Percentiles rank a stretch among this genome's conserved stretches.
phyloP scores from a whole-genome alignment of 2,888 invertebrate species.

The Netelia inedita region DNA sequence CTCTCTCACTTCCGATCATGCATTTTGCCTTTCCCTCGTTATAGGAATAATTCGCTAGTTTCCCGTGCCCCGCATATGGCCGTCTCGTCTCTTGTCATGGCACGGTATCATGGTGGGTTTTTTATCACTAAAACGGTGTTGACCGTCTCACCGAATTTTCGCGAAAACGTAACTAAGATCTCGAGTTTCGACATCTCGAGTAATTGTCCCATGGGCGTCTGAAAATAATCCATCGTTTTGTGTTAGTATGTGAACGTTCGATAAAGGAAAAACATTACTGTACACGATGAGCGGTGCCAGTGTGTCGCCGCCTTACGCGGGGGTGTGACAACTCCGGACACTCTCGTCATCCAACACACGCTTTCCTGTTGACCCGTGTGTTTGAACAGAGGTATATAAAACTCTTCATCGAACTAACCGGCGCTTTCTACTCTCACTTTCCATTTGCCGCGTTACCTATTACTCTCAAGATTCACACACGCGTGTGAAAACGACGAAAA shows the following conservation, averaged over 20 bases:
- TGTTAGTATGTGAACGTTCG: conserved; percentile 25
- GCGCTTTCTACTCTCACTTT: conserved; percentile 64
- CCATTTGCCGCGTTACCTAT: conserved; percentile 41
- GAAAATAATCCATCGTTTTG: neutral
- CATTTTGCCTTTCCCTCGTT: neutral
- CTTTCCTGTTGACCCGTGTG: conserved; percentile 55
- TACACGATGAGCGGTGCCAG: conserved; percentile 29
- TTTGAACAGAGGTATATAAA: conserved; percentile 51
- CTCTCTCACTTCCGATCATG: neutral
- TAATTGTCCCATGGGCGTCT: too few relatives aligned
- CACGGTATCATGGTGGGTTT: conserved; percentile 43
- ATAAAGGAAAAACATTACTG: neutral
- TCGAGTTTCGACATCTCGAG: neutral
- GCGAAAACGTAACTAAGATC: neutral
- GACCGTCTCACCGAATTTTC: neutral
- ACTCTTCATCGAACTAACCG: conserved; percentile 38
- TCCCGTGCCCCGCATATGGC: conserved; percentile 43
- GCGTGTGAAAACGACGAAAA: conserved; percentile 1
- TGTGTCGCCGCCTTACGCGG: conserved; percentile 63
- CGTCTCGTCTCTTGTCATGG: conserved; percentile 59
- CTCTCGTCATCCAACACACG: neutral
- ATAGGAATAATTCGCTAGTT: conserved; percentile 20
- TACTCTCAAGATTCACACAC: conserved; percentile 1
- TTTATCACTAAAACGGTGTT: neutral
- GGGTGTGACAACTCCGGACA: conserved; percentile 72